Conservation (phyloP, 1,140 invertebrate genomes). For the Brachionus calyciflorus region DNA sequence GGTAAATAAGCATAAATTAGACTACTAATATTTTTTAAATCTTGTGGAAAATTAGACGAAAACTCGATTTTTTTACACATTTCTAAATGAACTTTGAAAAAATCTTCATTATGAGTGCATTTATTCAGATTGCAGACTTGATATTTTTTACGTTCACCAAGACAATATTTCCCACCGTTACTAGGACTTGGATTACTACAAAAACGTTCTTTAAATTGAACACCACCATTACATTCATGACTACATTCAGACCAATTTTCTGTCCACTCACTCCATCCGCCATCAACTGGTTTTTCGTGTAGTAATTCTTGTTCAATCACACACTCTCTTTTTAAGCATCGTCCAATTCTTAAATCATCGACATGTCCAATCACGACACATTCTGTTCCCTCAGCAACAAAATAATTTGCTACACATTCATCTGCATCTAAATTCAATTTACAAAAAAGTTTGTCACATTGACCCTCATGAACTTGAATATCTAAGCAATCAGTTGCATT, state of each 20-base stretch:
- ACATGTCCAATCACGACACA: background rate
- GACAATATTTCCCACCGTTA: constrained; percentile 71
- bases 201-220: background rate
- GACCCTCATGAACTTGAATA: background rate
- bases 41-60: background rate
- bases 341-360: constrained; percentile 53
- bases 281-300: background rate
- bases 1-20: background rate
- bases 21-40: background rate
- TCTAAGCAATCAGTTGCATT: background rate
- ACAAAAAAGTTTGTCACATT: background rate
- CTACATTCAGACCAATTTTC: constrained; percentile 20
- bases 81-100: background rate
- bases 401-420: background rate
- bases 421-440: background rate
- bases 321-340: constrained; percentile 80
- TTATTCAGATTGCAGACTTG: constrained; percentile 63
- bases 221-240: constrained; percentile 25
- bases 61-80: too few relatives aligned
- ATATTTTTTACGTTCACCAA: constrained; percentile 73
- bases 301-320: constrained; percentile 61
- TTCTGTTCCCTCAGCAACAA: background rate
- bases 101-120: constrained; percentile 18
- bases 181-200: constrained; percentile 56
- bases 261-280: constrained; percentile 25